phyloP scores from a whole-genome alignment of 1,140 invertebrate species.

The Galleria mellonella region DNA sequence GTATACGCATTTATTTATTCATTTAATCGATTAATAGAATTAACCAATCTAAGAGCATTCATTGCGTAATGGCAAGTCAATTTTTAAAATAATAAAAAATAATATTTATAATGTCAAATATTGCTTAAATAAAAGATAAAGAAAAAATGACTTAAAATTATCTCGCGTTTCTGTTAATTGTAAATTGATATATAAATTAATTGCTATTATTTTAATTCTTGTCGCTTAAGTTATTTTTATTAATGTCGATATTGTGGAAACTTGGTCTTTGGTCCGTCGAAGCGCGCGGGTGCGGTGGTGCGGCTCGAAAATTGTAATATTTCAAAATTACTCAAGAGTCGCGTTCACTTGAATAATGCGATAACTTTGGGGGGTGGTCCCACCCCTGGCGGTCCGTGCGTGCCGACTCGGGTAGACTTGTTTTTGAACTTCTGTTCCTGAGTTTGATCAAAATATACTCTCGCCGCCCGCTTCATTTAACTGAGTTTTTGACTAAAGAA shows the following conservation, averaged over 20 bases:
- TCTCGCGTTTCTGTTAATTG: too few species aligned
- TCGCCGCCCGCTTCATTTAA: constrained; percentile 30
- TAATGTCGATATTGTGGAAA: constrained; percentile 1
- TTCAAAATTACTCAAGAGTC: constrained; percentile 74
- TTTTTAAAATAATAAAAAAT: too few species aligned
- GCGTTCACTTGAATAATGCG: constrained; percentile 69
- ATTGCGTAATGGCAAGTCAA: too few species aligned
- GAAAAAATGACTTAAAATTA: too few species aligned
- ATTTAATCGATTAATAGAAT: too few species aligned
- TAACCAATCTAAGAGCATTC: too few species aligned
- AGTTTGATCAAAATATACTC: constrained; percentile 62
- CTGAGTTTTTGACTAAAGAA: background rate
- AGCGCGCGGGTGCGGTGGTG: constrained; percentile 29
- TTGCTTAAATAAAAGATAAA: too few species aligned
- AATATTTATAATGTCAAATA: too few species aligned
- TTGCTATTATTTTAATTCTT: too few species aligned
- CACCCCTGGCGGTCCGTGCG: constrained; percentile 31
- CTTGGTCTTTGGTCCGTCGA: constrained; percentile 33
- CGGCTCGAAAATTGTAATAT: constrained; percentile 70
- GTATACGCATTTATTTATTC: too few species aligned
- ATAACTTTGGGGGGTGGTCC: constrained; percentile 55
- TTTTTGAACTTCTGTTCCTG: constrained; percentile 59
- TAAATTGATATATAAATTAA: too few species aligned
- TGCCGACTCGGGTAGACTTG: constrained; percentile 43
- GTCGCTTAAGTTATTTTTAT: too few species aligned